Base-by-base conservation (phyloP, 2,888 invertebrate genomes). In the Chymomyza caudatula region DNA sequence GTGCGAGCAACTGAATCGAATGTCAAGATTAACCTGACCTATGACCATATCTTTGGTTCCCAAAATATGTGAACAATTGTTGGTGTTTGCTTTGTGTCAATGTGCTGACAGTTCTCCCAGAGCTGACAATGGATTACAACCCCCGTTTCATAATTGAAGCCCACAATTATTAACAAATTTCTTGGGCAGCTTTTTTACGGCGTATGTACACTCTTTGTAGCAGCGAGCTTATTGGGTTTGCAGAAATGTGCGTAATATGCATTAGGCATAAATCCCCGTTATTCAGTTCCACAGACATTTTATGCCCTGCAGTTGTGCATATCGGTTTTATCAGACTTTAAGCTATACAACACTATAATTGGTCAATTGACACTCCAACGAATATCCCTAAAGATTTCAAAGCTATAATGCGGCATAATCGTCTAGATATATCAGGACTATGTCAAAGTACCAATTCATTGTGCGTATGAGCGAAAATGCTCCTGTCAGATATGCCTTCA, bases 141-240 rank as follows among this genome's bases (percentile, higher is more conserved):
- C 20, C 19, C 44, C 57, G 15, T 19, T 4, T 20, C 11, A 20
- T 37, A 51, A 5, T 37, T 55, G 54, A 67, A 60, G 68, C 73
- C 76, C 61, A 63, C 76, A 81, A 80, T 80, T 80, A 78, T 78
- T 78, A 65, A 69, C 83, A 68, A 75, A 59, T 78, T 67, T 51
- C 52, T n/a, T 37, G 8, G 58, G 51, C 29, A 25, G 29, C 47
- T 69, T 83, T 65, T 79, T 80, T 65, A 52, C 56, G 17, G 15
- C 54, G 13, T 51, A 51, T n/a, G n/a, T n/a, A 11, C 11, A 37
- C 5, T 29, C 5, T 29, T 6, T 29, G 29, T 0, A 11, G 2
- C 2, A 29, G 0, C 29, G 29, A 11, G 8, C 29, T 11, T 37
- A 37, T 37, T 11, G 29, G 4, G 1, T 37, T 37, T 11, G 29